Evolutionary conservation across 1,140 invertebrate genomes (phyloP).

Genomic region (Pseudomyrmex concolor): DNA sequence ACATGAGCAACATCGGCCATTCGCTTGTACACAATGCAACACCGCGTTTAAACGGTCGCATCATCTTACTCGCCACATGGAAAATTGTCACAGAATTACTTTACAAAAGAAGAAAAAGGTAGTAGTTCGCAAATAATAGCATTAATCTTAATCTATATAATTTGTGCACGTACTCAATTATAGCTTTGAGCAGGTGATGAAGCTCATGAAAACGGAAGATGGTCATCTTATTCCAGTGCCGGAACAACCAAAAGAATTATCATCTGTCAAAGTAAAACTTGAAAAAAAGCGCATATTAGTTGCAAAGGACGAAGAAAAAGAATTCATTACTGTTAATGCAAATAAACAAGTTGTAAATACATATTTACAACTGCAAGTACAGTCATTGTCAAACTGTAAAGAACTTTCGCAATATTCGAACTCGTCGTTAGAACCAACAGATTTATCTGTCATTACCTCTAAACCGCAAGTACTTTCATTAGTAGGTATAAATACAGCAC

Average conservation of each 20-base stretch:
- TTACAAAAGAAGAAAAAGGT: conserved; percentile 78
- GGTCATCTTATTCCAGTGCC: conserved; percentile 76
- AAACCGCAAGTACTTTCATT: conserved; percentile 75
- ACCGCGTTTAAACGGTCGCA: conserved; percentile 79
- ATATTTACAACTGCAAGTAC: conserved; percentile 37
- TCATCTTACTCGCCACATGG: conserved; percentile 78
- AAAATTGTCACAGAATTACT: conserved; percentile 77
- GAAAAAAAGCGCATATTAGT: conserved; percentile 3
- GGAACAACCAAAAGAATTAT: conserved; percentile 68
- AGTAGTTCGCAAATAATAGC: background rate
- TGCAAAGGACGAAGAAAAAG: conserved; percentile 16
- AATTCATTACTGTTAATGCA: background rate
- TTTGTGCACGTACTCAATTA: background rate
- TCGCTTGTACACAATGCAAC: conserved; percentile 75
- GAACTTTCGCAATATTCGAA: conserved; percentile 39
- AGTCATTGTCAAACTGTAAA: conserved; percentile 15
- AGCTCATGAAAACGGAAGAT: conserved; percentile 79
- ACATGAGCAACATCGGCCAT: conserved; percentile 78
- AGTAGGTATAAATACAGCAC: conserved; percentile 76
- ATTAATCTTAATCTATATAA: background rate
- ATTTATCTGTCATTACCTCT: conserved; percentile 53
- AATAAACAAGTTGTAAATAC: conserved; percentile 11
- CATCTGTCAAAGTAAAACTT: conserved; percentile 44
- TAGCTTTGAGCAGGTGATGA: conserved; percentile 71
- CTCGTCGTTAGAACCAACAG: conserved; percentile 50